Percentiles rank a stretch among this genome's conserved stretches.
phyloP scores from a whole-genome alignment of 2,888 invertebrate genomes.

The Salticus scenicus region DNA sequence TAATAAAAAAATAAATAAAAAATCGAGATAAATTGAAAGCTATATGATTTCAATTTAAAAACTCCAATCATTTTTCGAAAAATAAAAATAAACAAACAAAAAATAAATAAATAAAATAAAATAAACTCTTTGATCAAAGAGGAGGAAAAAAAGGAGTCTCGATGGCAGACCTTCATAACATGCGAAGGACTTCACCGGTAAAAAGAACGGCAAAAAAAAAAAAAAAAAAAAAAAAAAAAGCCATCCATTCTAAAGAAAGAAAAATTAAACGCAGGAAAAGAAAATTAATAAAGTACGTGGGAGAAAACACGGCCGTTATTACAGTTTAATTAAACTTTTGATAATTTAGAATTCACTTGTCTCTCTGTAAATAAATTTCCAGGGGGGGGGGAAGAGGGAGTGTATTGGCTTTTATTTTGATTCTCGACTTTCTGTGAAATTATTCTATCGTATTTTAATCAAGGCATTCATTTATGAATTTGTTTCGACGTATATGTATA shows the following conservation, averaged over 20 bases:
- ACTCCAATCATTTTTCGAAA: conserved; percentile 47
- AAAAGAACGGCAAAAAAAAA: conserved; percentile 45
- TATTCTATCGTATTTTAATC: conserved; percentile 27
- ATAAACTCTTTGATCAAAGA: background rate
- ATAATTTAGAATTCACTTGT: conserved; percentile 68
- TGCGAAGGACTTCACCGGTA: background rate
- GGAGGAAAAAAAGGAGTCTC: conserved; percentile 13
- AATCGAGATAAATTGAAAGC: conserved; percentile 1
- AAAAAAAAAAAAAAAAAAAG: too few species aligned
- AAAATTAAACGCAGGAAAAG: conserved; percentile 40
- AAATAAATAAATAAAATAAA: conserved; percentile 20
- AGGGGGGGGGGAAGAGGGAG: background rate
- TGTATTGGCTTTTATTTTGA: background rate
- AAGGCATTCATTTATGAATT: conserved; percentile 38
- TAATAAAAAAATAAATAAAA: background rate
- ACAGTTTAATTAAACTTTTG: conserved; percentile 69
- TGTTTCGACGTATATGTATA: conserved; percentile 14
- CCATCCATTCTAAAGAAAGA: conserved; percentile 22
- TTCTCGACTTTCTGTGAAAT: conserved; percentile 11
- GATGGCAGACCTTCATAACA: background rate
- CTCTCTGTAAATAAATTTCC: conserved; percentile 63
- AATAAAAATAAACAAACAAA: conserved; percentile 5
- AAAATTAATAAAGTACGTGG: conserved; percentile 60
- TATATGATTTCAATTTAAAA: conserved; percentile 47
- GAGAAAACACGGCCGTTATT: conserved; percentile 52